Base-by-base conservation (phyloP, 2,113 vertebrate genomes). In the Oenanthe oenanthe region DNA sequence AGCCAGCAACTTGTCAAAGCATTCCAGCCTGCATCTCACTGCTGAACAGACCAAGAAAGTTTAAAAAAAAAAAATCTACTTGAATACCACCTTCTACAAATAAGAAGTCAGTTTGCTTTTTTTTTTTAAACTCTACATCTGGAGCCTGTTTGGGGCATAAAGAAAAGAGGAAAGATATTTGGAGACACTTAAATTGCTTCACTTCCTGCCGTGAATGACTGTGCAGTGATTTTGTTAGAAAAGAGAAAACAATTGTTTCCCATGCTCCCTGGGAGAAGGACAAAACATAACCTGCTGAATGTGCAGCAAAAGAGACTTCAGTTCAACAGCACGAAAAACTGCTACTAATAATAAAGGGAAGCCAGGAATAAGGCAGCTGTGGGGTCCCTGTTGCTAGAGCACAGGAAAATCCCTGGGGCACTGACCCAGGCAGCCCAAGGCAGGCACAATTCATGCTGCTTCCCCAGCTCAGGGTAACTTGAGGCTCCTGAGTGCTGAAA, bases 181-280 rank as follows among this genome's bases (percentile, higher is more conserved):
- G 91, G 89, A 95, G 96, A 95, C 84, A 91, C 54, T 95, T 75
- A 72, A 95, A 95, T 91, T 89, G 93, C 84, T 95, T 91, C 91
- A 88, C 94, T 97, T 96, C 96, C 95, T 96, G 93, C 82, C 28
- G 5, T 72, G 87, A 96, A 91, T 68, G 80, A 94, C 91, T 94
- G 29, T 5, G 74, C 78, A 82, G 84, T 45, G 86, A 95, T 95
- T 95, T 71, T 36, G 80, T 81, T 57, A 80, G 58, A 57, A 88
- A 89, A 91, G 85, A 70, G 91, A 93, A 93, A 96, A 92, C 80
- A 88, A 93, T 95, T 72, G 80, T 88, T 96, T 89, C 89, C 65
- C 83, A 65, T 89, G 91, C 48, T 93, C 76, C 88, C 68, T 80
- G 75, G 79, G 92, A 95, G 60, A 76, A 93, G 88, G 79, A 90